Percentiles rank a stretch among this genome's conserved stretches.
Conservation (phyloP, 1,140 invertebrate species). For the Argopecten irradians region DNA sequence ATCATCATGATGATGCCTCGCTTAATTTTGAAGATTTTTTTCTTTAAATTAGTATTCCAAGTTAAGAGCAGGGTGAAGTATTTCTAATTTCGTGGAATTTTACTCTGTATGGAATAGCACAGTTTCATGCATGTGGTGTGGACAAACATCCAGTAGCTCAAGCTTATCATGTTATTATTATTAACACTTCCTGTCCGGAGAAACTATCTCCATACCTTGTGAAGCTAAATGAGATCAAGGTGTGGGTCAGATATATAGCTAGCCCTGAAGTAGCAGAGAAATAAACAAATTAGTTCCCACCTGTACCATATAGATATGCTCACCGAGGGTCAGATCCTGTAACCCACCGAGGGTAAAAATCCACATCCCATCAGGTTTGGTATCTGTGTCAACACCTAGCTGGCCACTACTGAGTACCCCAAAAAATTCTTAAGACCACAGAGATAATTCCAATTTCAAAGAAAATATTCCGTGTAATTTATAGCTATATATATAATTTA, state of each 20-base stretch:
- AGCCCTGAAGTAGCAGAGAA: not conserved
- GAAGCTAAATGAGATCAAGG: not conserved
- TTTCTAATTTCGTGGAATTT: too few relatives aligned
- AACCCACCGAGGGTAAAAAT: not conserved
- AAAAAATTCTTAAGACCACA: not conserved
- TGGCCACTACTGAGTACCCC: not conserved
- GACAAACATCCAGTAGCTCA: not conserved
- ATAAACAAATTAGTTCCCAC: conserved; percentile 17
- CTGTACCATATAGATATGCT: not conserved
- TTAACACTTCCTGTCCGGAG: not conserved
- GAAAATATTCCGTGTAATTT: not conserved
- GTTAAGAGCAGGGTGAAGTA: too few relatives aligned
- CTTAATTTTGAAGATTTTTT: too few relatives aligned
- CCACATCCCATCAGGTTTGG: not conserved
- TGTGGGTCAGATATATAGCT: not conserved
- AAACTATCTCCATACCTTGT: not conserved
- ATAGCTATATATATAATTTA: too few relatives aligned
- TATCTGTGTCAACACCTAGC: conserved; percentile 13
- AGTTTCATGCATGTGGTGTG: too few relatives aligned
- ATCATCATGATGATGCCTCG: too few relatives aligned
- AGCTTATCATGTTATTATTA: not conserved
- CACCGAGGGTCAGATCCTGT: not conserved
- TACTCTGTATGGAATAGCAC: too few relatives aligned
- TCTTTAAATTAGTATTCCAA: too few relatives aligned
- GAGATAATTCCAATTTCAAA: conserved; percentile 18